A percentile compares a stretch with the other conserved stretches of the same genome.
Conservation (phyloP, 2,797 vertebrate species). For the Macroramphosus scolopax region DNA sequence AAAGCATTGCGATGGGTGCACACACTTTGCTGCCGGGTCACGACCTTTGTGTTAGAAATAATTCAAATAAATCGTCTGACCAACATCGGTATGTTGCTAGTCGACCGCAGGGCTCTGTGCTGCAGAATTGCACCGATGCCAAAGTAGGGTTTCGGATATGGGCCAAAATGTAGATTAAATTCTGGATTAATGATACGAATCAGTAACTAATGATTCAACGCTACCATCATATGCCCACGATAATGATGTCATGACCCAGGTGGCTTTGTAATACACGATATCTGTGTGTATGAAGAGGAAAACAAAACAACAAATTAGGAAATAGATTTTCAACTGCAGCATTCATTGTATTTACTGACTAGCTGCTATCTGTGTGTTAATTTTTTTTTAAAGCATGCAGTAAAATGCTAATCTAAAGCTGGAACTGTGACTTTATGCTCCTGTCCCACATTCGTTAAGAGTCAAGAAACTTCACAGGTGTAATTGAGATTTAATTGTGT, state of each 20-base stretch:
- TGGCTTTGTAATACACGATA: background rate
- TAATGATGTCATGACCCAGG: background rate
- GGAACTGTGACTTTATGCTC: too few species aligned
- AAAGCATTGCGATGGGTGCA: constrained; percentile 7
- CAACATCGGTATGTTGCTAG: constrained; percentile 2
- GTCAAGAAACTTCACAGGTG: too few species aligned
- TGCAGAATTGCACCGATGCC: background rate
- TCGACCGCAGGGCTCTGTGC: constrained; percentile 4
- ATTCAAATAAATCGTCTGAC: constrained; percentile 26
- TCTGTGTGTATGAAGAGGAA: background rate
- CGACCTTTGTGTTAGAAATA: constrained; percentile 37
- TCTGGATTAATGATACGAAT: constrained; percentile 26
- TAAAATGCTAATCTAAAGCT: too few species aligned
- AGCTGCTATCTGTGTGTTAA: too few species aligned
- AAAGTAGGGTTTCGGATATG: constrained; percentile 1
- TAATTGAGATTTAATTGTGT: too few species aligned
- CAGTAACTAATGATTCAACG: constrained; percentile 16
- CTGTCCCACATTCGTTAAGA: too few species aligned
- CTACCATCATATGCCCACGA: constrained; percentile 2
- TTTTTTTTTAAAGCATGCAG: too few species aligned
- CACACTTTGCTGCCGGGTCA: constrained; percentile 16
- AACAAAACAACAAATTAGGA: background rate
- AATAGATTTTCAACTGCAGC: background rate
- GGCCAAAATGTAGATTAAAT: constrained; percentile 20
- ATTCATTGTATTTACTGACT: background rate